Percentiles rank a stretch among this genome's conserved stretches.
phyloP scores from a whole-genome alignment of 2,113 vertebrate genomes.

The Tragelaphus imberbis region DNA sequence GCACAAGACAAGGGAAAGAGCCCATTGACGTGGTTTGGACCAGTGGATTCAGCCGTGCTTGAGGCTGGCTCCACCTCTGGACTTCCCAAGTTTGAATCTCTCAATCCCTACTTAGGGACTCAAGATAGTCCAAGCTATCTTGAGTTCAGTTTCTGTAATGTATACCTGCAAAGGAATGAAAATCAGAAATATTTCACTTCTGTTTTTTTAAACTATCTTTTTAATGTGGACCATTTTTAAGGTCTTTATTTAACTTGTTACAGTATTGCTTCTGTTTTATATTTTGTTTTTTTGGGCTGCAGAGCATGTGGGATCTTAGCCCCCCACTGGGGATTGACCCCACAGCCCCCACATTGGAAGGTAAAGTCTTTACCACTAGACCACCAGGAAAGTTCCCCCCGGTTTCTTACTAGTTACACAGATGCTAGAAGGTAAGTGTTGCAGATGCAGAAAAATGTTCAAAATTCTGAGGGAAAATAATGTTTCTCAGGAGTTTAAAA shows the following conservation, averaged over 20 bases:
- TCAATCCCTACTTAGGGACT: too few species aligned
- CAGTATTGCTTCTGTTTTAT: neutral
- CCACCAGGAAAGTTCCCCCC: neutral
- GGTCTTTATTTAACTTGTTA: neutral
- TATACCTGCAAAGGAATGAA: neutral
- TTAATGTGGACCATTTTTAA: neutral
- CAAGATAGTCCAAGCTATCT: neutral
- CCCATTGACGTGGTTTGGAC: neutral
- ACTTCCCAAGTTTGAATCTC: neutral
- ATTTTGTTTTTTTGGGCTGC: neutral
- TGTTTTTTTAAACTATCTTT: neutral
- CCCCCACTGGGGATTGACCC: neutral
- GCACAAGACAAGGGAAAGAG: neutral
- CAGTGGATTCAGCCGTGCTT: neutral
- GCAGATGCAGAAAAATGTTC: neutral
- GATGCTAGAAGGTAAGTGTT: neutral
- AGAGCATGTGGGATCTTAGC: neutral
- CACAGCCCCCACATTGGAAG: fast-evolving
- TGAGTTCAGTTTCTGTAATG: neutral
- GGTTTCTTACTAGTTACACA: neutral
- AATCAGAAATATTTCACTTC: neutral
- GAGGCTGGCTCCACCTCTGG: neutral
- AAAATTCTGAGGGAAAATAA: neutral
- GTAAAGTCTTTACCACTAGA: neutral
- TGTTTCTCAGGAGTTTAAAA: neutral